Conservation (phyloP, 2,113 vertebrate species). For the Osmerus mordax region DNA sequence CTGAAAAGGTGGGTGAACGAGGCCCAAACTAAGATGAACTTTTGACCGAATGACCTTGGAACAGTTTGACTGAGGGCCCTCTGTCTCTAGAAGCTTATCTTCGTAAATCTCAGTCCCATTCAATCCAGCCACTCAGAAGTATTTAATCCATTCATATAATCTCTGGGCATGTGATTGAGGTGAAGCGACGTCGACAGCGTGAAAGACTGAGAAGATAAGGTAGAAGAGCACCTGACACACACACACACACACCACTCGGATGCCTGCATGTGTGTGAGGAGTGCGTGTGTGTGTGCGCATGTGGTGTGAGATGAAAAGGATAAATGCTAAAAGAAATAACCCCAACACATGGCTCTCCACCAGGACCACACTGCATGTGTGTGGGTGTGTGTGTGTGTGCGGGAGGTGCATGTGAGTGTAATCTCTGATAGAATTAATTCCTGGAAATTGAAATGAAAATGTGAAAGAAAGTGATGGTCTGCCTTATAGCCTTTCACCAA, state of each 20-base stretch:
- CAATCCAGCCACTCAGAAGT: constrained; percentile 28
- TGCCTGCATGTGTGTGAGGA: constrained; percentile 2
- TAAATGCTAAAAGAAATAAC: too few species aligned
- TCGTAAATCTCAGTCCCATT: constrained; percentile 29
- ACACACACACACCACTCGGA: too few species aligned
- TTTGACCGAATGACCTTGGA: too few species aligned
- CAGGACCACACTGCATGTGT: background rate
- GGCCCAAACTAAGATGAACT: too few species aligned
- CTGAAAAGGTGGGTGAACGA: too few species aligned
- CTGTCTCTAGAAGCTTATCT: constrained; percentile 10
- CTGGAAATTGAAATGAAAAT: constrained; percentile 64
- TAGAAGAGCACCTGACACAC: too few species aligned
- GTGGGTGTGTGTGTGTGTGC: background rate
- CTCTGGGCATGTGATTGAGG: constrained; percentile 39
- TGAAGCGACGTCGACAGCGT: background rate
- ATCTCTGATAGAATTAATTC: constrained; percentile 66
- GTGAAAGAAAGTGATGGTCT: constrained; percentile 36
- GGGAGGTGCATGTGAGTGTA: constrained; percentile 19
- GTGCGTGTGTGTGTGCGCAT: background rate
- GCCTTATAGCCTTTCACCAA: constrained; percentile 46
- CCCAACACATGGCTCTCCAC: too few species aligned
- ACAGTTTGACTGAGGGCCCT: constrained; percentile 30
- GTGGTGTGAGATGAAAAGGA: too few species aligned
- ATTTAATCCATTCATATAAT: constrained; percentile 47
- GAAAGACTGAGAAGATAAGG: too few species aligned